These are phyloP conservation scores for Drosophila anceps DNA, from an alignment of 2,888 invertebrate genomes.

Conservation along the genomic window DNA sequence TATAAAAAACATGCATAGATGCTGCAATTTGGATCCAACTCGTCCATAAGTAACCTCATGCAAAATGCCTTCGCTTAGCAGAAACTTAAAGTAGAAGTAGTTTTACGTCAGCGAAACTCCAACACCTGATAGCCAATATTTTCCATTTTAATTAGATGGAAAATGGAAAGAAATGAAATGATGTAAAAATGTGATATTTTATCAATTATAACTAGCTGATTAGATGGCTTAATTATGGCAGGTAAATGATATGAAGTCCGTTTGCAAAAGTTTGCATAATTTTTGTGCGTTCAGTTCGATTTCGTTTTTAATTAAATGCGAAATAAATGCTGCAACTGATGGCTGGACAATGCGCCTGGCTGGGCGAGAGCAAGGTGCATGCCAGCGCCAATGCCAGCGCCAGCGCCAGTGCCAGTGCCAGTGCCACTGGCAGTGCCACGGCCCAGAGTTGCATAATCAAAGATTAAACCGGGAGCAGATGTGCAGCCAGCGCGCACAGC, in stretches of 20 bases:
- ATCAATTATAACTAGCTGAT: not conserved
- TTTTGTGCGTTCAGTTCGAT: not conserved
- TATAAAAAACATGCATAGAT: too few species aligned
- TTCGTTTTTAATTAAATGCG: constrained; percentile 5
- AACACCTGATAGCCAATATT: not conserved
- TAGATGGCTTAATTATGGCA: not conserved
- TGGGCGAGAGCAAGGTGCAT: constrained; percentile 44
- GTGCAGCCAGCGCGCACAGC: constrained; percentile 33
- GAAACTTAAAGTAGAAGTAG: not conserved
- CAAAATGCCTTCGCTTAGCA: too few species aligned
- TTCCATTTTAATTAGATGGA: not conserved
- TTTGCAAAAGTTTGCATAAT: not conserved
- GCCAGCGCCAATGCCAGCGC: constrained; percentile 10
- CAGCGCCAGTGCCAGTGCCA: not conserved
- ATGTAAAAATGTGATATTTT: not conserved
- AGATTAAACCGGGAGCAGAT: constrained; percentile 57
- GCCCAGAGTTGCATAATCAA: constrained; percentile 55
- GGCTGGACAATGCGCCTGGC: not conserved
- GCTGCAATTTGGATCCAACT: too few species aligned
- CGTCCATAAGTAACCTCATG: too few species aligned
- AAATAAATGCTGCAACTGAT: not conserved
- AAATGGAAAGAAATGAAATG: not conserved
- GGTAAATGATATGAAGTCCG: not conserved
- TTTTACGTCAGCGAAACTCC: not conserved
- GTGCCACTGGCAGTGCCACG: not conserved